These are phyloP conservation scores for Ctenodactylus gundi DNA, from an alignment of 2,113 vertebrate species.

Conservation along the genomic window DNA sequence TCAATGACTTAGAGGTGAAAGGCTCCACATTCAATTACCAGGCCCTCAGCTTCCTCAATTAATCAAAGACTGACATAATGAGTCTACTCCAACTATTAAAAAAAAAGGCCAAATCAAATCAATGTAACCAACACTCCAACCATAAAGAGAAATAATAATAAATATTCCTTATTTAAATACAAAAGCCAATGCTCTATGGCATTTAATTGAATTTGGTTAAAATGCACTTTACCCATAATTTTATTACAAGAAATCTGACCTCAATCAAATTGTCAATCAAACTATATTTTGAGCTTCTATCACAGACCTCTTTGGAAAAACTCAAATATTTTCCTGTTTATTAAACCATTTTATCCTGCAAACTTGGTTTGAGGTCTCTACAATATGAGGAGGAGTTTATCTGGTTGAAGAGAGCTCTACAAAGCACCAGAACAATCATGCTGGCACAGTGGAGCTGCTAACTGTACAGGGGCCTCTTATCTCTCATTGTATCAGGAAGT, in stretches of 20 bases:
- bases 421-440: not conserved
- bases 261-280: not conserved
- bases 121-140: constrained; percentile 43
- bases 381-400: constrained; percentile 1
- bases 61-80: constrained; percentile 76
- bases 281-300: not conserved
- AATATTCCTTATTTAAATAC: constrained; percentile 48
- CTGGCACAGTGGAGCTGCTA: not conserved
- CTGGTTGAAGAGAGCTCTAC: not conserved
- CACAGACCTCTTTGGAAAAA: constrained; percentile 13
- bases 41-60: constrained; percentile 61
- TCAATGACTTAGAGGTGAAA: constrained; percentile 75
- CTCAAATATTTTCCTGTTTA: constrained; percentile 26
- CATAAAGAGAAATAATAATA: constrained; percentile 50
- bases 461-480: not conserved
- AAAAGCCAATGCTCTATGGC: not conserved
- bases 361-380: not conserved
- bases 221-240: not conserved
- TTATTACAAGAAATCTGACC: constrained; percentile 36
- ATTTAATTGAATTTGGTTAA: constrained; percentile 37
- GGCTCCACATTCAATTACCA: constrained; percentile 74
- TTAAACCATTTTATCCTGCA: not conserved
- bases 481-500: not conserved
- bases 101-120: constrained; percentile 53
- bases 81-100: constrained; percentile 47